Evolutionary conservation across 2,797 vertebrate genomes (phyloP).

Genomic region (Manis pentadactyla): DNA sequence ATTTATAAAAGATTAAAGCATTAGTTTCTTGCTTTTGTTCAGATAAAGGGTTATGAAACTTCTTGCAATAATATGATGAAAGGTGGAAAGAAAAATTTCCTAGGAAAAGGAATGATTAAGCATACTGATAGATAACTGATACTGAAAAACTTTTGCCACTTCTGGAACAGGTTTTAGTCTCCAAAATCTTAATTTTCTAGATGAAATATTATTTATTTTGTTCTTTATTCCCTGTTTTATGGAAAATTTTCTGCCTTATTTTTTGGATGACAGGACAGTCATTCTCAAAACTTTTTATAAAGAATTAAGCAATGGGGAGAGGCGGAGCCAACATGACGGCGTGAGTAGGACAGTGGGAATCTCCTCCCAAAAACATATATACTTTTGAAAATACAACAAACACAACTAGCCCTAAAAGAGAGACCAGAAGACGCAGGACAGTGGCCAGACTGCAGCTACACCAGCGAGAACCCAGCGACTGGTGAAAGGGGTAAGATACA

Average conservation of each 20-base stretch:
- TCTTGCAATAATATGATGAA: background rate
- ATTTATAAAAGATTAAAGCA: background rate
- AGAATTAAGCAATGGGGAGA: constrained; percentile 24
- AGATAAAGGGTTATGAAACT: background rate
- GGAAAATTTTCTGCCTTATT: background rate
- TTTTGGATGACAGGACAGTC: background rate
- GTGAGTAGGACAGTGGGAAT: too few species aligned
- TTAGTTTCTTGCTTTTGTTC: background rate
- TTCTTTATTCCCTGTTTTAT: background rate
- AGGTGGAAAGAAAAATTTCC: background rate
- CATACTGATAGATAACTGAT: background rate
- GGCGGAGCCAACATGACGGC: too few species aligned
- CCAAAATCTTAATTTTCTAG: background rate
- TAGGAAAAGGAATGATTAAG: constrained; percentile 12
- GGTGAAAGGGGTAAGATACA: too few species aligned
- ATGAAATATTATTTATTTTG: constrained; percentile 3
- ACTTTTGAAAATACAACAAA: too few species aligned
- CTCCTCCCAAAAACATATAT: too few species aligned
- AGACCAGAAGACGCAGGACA: too few species aligned
- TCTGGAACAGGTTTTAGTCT: background rate
- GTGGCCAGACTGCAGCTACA: too few species aligned
- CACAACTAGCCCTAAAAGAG: too few species aligned
- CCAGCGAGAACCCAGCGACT: too few species aligned
- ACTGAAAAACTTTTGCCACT: background rate
- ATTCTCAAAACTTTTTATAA: constrained; percentile 23